These are phyloP conservation scores for Oscarella lobularis DNA, from an alignment of 37 sponge, comb jelly and placozoan species.

Conservation along the genomic window DNA sequence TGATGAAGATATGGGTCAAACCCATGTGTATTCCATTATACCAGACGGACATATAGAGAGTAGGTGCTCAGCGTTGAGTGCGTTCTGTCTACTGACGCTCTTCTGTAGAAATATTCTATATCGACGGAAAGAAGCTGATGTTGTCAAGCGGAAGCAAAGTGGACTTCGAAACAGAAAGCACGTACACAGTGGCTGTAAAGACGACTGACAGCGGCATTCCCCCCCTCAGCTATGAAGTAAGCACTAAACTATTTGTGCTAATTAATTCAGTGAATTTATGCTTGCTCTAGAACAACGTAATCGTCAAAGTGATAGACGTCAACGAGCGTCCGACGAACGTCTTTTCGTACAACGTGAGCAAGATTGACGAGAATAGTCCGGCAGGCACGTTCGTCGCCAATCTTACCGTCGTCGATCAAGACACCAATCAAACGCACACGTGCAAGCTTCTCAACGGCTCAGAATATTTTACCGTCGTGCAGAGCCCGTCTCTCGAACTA, in stretches of 20 bases:
- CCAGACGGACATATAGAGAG: not conserved
- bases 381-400: constrained; percentile 1
- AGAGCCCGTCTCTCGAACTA: not conserved
- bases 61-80: too few species aligned
- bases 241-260: not conserved
- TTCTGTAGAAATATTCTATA: not conserved
- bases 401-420: not conserved
- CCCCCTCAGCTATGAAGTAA: not conserved
- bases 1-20: not conserved
- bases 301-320: not conserved
- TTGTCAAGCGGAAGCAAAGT: not conserved
- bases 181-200: not conserved
- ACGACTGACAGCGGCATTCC: constrained; percentile 1
- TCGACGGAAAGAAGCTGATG: not conserved
- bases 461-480: not conserved
- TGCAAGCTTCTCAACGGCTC: constrained; percentile 1
- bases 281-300: not conserved
- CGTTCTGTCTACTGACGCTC: too few species aligned
- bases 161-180: not conserved
- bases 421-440: not conserved
- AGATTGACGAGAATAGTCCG: constrained; percentile 1
- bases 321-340: constrained; percentile 1
- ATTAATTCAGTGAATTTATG: not conserved
- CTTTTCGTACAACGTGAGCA: not conserved
- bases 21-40: not conserved